phyloP scores from a whole-genome alignment of 2,888 invertebrate genomes.

The Eueremaeus valkanovi region DNA sequence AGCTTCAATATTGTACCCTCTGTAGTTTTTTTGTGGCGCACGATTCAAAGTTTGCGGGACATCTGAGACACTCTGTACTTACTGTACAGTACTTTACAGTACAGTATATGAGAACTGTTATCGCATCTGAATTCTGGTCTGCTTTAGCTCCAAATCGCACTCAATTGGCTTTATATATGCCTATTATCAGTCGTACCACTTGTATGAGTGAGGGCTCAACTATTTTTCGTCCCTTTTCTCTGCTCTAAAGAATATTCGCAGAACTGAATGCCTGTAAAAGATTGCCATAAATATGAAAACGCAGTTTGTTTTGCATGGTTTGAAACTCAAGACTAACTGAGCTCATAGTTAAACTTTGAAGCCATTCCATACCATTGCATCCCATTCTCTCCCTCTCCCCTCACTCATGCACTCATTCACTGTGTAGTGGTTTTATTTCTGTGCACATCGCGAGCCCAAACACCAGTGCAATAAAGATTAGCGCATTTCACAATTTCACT shows the following conservation, averaged over 20 bases:
- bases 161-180: background rate
- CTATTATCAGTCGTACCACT: conserved; percentile 2
- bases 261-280: background rate
- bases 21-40: too few species aligned
- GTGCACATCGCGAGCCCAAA: background rate
- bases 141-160: background rate
- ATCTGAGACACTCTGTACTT: too few species aligned
- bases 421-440: background rate
- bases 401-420: background rate
- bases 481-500: background rate
- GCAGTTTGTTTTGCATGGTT: conserved; percentile 28
- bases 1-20: too few species aligned
- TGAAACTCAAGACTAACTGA: conserved; percentile 25
- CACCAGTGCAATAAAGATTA: conserved; percentile 10
- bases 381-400: conserved; percentile 15
- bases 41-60: too few species aligned
- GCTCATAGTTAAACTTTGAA: conserved; percentile 30
- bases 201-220: background rate
- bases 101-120: too few species aligned
- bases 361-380: too few species aligned
- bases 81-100: too few species aligned
- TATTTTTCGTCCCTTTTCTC: background rate
- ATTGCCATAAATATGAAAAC: conserved; percentile 10
- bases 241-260: background rate
- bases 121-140: too few species aligned